Base-by-base conservation (phyloP, 2,113 vertebrate genomes). In the Pardalotus punctatus region DNA sequence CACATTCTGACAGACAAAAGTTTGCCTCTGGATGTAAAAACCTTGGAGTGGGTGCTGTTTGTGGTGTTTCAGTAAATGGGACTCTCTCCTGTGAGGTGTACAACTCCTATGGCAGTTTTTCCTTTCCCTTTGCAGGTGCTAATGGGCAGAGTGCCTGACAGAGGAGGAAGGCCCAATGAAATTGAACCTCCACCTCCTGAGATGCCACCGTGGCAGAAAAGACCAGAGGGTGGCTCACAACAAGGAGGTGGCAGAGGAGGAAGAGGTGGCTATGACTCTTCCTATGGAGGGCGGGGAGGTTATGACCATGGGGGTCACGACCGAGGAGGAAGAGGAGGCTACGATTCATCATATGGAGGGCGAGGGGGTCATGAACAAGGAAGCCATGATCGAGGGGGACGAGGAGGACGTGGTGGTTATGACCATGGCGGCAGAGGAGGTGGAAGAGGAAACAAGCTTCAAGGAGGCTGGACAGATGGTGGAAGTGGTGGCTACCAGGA, bases 141-240 rank as follows among this genome's bases (percentile, higher is more conserved):
- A 76, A 99, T 99, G 99, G 99, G 99, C 72, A 98, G 99, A 89
- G 99, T 99, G 57, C 99, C 99, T 54, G 99, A 99, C 96, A 98
- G 99, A 96, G 99, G 99, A 67, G 99, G 99, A 27, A 98, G 99
- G 91, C 99, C 99, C 28, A 99, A 99, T 80, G 99, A 99, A 97
- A 99, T 99, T 8, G 99, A 99, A 82, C 97, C 99, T 1, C 99
- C 99, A 2, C 99, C 99, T 90, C 99, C 99, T 50, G 99, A 99
- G 97, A 99, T 99, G 99, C 99, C 99, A 6, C 98, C 99, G 0
- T 99, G 99, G 99, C 99, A 99, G 97, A 99, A 99, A 90, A 98
- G 99, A 86, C 99, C 99, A 79, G 99, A 99, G 83, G 98, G 97
- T 33, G 98, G 99, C 33, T 98, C 98, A 3, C 98, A 98, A 48